Base-by-base conservation (phyloP, 2,113 vertebrate genomes). In the Noctilio leporinus region DNA sequence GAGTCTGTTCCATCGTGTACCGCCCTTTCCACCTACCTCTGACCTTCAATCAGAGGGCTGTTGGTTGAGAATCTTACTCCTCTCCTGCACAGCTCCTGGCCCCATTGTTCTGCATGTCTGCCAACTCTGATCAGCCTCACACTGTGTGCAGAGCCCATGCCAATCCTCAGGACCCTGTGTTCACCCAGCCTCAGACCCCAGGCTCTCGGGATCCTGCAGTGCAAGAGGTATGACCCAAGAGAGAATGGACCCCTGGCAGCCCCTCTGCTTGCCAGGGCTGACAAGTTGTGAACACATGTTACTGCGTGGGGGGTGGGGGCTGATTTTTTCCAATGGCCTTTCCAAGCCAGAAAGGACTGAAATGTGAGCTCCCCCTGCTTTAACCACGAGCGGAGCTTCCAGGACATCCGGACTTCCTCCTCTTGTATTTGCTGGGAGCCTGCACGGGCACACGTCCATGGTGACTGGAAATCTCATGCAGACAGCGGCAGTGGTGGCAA, bases 321-420 rank as follows among this genome's bases (percentile, higher is more conserved):
- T 75, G n/a, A 78, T 81, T 96, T 89, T 91, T 91, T 92, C 94
- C 86, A 96, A 1, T 35, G 78, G 72, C 33, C 73, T 92, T 90
- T 89, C 93, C 94, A 96, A 94, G 69, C 86, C 89, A 94, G 89
- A 93, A 81, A 82, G 92, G 82, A 89, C 69, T 91, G 92, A 94
- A 96, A 93, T 89, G 64, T 86, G 86, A 93, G 57, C 85, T 93
- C 26, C 77, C 47, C 28, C 35, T 40, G 26, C 26, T 91, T 65
- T 72, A 95, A 88, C 82, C 67, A 47, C 72, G 20, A 73, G 64
- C 28, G 2, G 65, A 81, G 51, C 22, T 15, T 67, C 88, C 82
- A 76, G 64, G 59, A 40, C 45, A 65, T 14, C 78, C 86, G 33
- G 83, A 33, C 59, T 76, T 65, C 35, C 40, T 55, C 40, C 80